Base-by-base conservation (phyloP, 35 echinoderm and acorn worm species). In the Apostichopus californicus region DNA sequence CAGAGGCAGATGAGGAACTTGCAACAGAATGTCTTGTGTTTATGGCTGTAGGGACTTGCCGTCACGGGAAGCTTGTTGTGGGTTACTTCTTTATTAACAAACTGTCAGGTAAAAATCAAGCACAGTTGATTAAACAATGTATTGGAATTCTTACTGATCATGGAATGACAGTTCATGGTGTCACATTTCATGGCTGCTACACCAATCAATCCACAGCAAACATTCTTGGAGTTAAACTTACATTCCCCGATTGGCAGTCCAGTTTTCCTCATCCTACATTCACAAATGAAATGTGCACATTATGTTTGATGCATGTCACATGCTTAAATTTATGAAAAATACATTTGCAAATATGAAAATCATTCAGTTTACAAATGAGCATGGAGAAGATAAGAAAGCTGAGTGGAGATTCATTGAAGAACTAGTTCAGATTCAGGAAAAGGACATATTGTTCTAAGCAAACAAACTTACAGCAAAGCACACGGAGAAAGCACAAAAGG, bases 231-330 rank as follows among this genome's bases (percentile, higher is more conserved):
- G 91, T 28, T 5, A 84, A 92, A 2, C 53, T 85, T n/a, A 70
- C 58, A 56, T 28, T 84, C 12, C 14, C 79, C 2, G 65, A 18
- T 9, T 73, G 79, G 59, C 8, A 23, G 18, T 0, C 26, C 0
- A 10, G 15, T 8, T 92, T 92, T 79, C 79, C 17, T 25, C 91
- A 83, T 64, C 79, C 79, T 5, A 25, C 22, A 15, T 4, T 59
- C 3, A 18, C 57, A 23, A 53, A 92, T 18, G 28, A 83, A 61
- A 25, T 14, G 24, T 92, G 10, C 6, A 85, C 9, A 83, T 83
- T 26, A 92, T 83, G 9, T 73, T 92, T 71, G 78, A 84, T 82
- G 11, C 91, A 34, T 83, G 57, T 34, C 79, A 92, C 91, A 92
- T 92, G 91, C 25, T 92, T 20, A 92, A 92, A 23, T 21, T 92